Evolutionary conservation across 2,888 invertebrate genomes (phyloP), one percentile per base, ranked within the genome.

Genomic region (Notodonta dromedarius): DNA sequence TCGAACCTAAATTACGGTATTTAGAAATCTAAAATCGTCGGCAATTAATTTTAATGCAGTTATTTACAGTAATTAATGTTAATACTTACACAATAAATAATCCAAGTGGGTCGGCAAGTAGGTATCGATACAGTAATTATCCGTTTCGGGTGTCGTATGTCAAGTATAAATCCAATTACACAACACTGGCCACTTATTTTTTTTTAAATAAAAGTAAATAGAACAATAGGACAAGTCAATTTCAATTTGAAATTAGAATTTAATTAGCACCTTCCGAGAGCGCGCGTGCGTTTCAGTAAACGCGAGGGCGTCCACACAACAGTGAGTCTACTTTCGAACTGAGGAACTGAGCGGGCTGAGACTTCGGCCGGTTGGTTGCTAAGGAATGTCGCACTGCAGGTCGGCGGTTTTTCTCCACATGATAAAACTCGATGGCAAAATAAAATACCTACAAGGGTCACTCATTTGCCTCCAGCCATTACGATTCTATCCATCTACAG

Each of bases 261-360:
- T 79, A 70, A 84, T 76, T 76, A 76, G 67, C 78, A 83, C 82
- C 79, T 81, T 79, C 76, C 77, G 79, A 77, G 66, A 73, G 79
- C 82, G 86, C 85, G 85, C 76, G 76, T 78, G 75, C 73, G 74
- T 73, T 68, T 75, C 66, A 55, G 63, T 70, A 67, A 70, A 74
- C 73, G 76, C 78, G 79, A 78, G 69, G 74, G 82, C 92, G 93
- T 90, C 90, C 84, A 85, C 79, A 79, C 84, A 67, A 78, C 77
- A 77, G 82, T 82, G 82, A 82, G 86, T 85, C 86, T 86, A 90
- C 89, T 91, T 91, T 92, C 92, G 85, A 91, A 93, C 93, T 93
- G 90, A 85, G 71, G 56, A 56, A 58, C 60, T 40, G 57, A 57
- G 55, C 53, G 55, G 65, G 57, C 63, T 62, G 63, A 69, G 64